Evolutionary conservation across 37 sponge, comb jelly and placozoan genomes (phyloP).

Genomic region (Haliclona indistincta): DNA sequence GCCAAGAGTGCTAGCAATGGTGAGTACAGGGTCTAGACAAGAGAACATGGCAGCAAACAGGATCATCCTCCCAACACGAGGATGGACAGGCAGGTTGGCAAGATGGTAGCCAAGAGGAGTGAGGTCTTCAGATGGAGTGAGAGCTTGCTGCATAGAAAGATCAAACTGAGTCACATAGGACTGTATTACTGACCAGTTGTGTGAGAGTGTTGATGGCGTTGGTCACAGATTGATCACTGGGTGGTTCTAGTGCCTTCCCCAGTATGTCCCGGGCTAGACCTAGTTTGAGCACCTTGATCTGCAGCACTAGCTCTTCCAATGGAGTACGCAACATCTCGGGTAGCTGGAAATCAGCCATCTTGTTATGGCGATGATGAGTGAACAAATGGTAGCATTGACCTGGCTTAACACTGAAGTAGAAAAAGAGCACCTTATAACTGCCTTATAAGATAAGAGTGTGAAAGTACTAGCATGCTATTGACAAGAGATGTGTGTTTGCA

Average conservation of each 20-base stretch:
- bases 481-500: too few species aligned
- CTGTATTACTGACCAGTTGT: slow-evolving; percentile 44
- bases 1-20: slow-evolving; percentile 67
- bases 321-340: slow-evolving; percentile 85
- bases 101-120: slow-evolving; percentile 89
- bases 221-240: slow-evolving; percentile 26
- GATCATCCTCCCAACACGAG: slow-evolving; percentile 83
- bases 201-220: slow-evolving; percentile 48
- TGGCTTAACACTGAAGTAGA: slow-evolving; percentile 51
- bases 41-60: slow-evolving; percentile 88
- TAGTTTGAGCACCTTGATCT: slow-evolving; percentile 79
- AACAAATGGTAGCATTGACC: slow-evolving; percentile 76
- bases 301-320: slow-evolving; percentile 77
- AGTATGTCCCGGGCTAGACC: slow-evolving; percentile 53
- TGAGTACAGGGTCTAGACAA: slow-evolving; percentile 79
- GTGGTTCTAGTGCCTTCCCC: slow-evolving; percentile 73
- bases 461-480: too few species aligned
- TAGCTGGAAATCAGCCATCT: slow-evolving; percentile 69
- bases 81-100: slow-evolving; percentile 84
- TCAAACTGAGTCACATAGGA: not conserved
- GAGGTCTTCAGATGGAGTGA: slow-evolving; percentile 67
- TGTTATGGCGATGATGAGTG: slow-evolving; percentile 27
- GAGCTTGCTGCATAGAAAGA: slow-evolving; percentile 58
- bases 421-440: not conserved
- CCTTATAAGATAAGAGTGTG: not conserved